Percentiles rank a stretch among this genome's conserved stretches.
Evolutionary conservation across 1,140 invertebrate species (phyloP).

Genomic region (Thereuonema tuberculata): DNA sequence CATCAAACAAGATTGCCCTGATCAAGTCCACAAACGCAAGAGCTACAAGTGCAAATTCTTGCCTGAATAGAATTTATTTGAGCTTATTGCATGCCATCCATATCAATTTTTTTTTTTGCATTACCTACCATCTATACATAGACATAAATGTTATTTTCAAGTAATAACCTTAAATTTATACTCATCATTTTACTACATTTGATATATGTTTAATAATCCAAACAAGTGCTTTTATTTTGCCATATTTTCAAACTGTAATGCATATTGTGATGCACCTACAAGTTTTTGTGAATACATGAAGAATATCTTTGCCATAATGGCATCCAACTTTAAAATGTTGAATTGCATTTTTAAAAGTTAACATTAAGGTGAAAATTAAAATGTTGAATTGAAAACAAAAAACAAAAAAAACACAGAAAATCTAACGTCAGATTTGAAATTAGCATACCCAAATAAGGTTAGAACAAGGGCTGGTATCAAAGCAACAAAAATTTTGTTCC

Average conservation of each 20-base stretch:
- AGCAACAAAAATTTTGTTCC: background rate
- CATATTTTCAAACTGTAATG: background rate
- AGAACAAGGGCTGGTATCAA: background rate
- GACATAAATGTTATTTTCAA: background rate
- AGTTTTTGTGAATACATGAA: no score
- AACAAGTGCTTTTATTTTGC: no score
- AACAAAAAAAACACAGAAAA: background rate
- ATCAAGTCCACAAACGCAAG: background rate
- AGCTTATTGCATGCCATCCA: background rate
- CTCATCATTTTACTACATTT: background rate
- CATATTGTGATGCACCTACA: no score
- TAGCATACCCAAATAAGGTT: background rate
- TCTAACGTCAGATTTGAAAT: background rate
- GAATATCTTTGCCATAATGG: no score
- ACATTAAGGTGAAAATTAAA: background rate
- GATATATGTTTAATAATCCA: no score
- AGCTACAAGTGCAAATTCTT: background rate
- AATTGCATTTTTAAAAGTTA: background rate
- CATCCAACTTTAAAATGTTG: background rate
- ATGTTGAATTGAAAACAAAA: background rate
- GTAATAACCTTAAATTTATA: background rate
- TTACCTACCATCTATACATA: no score
- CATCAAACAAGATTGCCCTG: conserved; percentile 4
- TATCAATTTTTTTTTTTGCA: background rate
- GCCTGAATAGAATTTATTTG: background rate